Percentiles rank a stretch among this genome's conserved stretches.
Conservation (phyloP, 2,113 vertebrate species). For the Spheniscus mendiculus region DNA sequence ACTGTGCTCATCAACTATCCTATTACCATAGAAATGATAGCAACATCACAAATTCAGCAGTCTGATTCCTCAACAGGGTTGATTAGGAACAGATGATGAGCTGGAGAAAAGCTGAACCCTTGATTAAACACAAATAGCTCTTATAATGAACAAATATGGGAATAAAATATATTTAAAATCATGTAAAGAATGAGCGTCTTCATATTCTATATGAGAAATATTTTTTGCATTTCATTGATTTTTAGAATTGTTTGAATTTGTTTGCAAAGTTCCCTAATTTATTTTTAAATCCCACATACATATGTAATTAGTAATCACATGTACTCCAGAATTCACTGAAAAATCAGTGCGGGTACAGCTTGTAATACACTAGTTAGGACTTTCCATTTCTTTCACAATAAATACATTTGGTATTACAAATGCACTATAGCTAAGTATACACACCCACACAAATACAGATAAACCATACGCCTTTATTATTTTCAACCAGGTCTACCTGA, state of each 20-base stretch:
- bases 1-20: conserved; percentile 15
- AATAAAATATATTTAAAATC: background rate
- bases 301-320: background rate
- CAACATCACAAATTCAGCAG: conserved; percentile 37
- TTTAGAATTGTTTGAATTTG: background rate
- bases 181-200: background rate
- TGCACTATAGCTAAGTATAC: background rate
- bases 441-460: background rate
- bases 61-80: conserved; percentile 39
- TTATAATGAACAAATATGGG: conserved; percentile 1
- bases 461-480: background rate
- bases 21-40: conserved; percentile 60
- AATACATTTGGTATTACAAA: background rate
- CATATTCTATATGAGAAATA: background rate
- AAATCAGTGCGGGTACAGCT: background rate
- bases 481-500: background rate
- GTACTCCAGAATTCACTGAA: background rate
- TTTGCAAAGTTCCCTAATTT: background rate
- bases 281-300: background rate
- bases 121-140: conserved; percentile 55
- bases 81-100: conserved; percentile 56
- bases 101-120: conserved; percentile 19
- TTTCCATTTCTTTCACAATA: background rate
- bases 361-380: background rate
- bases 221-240: background rate